Conservation (phyloP, 2,888 invertebrate genomes). For the Sphaerophoria rueppellii region DNA sequence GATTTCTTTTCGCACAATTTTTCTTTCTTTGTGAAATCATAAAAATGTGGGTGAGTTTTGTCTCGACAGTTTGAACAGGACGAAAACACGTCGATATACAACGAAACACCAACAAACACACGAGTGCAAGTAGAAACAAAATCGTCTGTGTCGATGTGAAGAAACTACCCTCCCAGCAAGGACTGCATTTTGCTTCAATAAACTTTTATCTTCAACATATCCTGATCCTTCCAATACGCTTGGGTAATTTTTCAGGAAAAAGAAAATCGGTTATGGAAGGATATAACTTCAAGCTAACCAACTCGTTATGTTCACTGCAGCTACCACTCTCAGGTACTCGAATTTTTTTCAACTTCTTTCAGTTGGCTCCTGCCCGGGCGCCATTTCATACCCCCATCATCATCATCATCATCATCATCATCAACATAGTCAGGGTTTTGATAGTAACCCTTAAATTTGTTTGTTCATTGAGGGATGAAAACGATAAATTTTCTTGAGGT, state of each 20-base stretch:
- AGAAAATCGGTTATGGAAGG: constrained; percentile 71
- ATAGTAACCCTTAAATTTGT: constrained; percentile 69
- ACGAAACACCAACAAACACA: constrained; percentile 1
- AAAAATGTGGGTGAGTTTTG: not conserved
- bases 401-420: not conserved
- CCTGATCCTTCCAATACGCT: constrained; percentile 65
- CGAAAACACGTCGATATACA: constrained; percentile 45
- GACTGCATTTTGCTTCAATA: constrained; percentile 66
- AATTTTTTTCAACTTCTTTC: not conserved
- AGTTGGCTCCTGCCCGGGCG: not conserved
- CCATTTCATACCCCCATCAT: not conserved
- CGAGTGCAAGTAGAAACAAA: constrained; percentile 33
- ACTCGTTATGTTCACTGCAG: constrained; percentile 49
- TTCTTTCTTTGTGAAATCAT: not conserved
- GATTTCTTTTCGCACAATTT: constrained; percentile 2
- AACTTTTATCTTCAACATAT: constrained; percentile 64
- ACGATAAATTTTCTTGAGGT: constrained; percentile 71
- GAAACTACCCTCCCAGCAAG: constrained; percentile 20
- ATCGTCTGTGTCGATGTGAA: not conserved
- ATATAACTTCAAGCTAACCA: constrained; percentile 69
- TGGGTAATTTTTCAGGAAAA: constrained; percentile 69
- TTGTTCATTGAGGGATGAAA: constrained; percentile 72
- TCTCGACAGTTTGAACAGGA: not conserved
- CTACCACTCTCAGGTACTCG: not conserved
- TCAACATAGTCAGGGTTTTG: not conserved